A percentile compares a stretch with the other conserved stretches of the same genome.
Evolutionary conservation across 2,113 vertebrate genomes (phyloP).

Genomic region (Zeus faber): DNA sequence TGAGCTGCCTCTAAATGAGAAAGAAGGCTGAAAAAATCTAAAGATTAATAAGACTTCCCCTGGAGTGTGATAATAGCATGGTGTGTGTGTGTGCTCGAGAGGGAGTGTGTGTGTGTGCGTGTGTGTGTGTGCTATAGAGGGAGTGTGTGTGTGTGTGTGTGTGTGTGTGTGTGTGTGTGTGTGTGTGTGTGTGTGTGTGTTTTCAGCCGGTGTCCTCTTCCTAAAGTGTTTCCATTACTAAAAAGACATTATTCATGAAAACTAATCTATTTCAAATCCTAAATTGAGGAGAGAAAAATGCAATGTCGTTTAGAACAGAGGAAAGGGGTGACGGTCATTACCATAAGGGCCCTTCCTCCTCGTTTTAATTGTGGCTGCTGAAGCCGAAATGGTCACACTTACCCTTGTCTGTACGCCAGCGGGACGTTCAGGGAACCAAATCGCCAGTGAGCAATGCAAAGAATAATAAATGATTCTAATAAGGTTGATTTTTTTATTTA

Average conservation of each 20-base stretch:
- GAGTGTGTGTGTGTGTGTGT: conserved; percentile 31
- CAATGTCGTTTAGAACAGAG: conserved; percentile 50
- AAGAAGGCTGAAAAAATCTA: conserved; percentile 49
- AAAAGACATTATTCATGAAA: conserved; percentile 51
- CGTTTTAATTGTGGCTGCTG: conserved; percentile 34
- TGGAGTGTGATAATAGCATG: conserved; percentile 68
- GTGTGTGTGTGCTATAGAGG: conserved; percentile 39
- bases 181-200: conserved; percentile 47
- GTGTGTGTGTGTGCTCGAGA: conserved; percentile 39
- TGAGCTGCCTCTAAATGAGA: conserved; percentile 76
- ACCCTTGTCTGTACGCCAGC: conserved; percentile 22
- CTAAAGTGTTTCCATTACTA: conserved; percentile 61
- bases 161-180: conserved; percentile 33
- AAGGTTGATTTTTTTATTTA: conserved; percentile 34
- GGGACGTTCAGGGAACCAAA: conserved; percentile 30
- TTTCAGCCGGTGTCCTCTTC: conserved; percentile 47
- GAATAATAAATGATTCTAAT: conserved; percentile 48
- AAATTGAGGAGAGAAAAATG: conserved; percentile 51
- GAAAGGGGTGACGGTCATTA: conserved; percentile 62
- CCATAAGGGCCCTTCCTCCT: conserved; percentile 44
- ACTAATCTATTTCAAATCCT: conserved; percentile 58
- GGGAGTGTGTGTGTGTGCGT: conserved; percentile 26
- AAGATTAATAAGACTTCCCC: conserved; percentile 77
- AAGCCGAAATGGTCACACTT: conserved; percentile 51
- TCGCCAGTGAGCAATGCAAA: conserved; percentile 27